Base-by-base conservation (phyloP, 1,140 invertebrate genomes). In the Temnothorax curvispinosus region DNA sequence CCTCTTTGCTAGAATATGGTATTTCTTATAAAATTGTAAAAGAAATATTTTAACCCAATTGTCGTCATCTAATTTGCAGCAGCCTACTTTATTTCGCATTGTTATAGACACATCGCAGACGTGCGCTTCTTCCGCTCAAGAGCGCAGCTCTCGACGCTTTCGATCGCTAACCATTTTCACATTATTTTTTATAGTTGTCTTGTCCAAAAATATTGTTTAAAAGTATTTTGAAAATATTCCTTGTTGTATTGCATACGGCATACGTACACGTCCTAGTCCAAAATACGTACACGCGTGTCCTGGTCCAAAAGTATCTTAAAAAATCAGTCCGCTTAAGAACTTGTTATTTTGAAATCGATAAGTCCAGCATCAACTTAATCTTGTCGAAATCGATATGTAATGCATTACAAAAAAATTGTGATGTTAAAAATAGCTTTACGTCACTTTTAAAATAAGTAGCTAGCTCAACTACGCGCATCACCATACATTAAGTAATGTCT, bases 41-140 rank as follows among this genome's bases (percentile, higher is more conserved):
- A 74, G 69, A 84, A 62, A 71, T 38, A 60, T 84, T 84, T 74
- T 75, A 41, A 60, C 27, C 72, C 54, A 44, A 84, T 84, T 62
- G 54, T 13, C 32, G 21, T 47, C 44, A 11, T 38, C 18, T 54
- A 50, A 60, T 75, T 69, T 84, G 52, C 15, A 21, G 9, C 7
- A 58, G 41, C 15, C 27, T 13, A 11, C 72, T 84, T 84, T 35
- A 75, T 75, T 41, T 38, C 3, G 44, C n/a, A 38, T 72, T 27
- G 54, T 74, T 74, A 15, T 18, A 27, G 27, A 27, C 27, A 74
- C 62, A 50, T 9, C 41, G 27, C 8, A 7, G 11, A 38, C 27
- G 54, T 3, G 41, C 54, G 11, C 13, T 74, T 74, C 41, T 47
- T 82, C 8, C 52, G 18, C 27, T 27, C 21, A 47, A 74, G 78